Evolutionary conservation across 2,888 invertebrate genomes (phyloP), one percentile per base, ranked within the genome.

Genomic region (Machimus atricapillus): DNA sequence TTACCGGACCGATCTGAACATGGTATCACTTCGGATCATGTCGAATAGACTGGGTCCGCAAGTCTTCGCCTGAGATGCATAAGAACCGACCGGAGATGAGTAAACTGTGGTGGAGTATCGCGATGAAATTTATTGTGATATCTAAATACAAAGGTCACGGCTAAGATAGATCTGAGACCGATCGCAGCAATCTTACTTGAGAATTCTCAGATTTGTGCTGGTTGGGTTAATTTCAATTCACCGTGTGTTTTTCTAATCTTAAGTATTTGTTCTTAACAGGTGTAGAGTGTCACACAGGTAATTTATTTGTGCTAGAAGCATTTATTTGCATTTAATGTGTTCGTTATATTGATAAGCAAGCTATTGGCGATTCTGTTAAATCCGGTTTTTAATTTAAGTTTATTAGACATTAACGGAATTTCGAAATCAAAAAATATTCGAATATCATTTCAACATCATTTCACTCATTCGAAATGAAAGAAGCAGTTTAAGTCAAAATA

Each of bases 51-150:
- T 27, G 66, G 66, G 23, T 27, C 23, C 66, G 66, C 23, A 14
- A 66, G 9, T 19, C 12, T 66, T 23, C 23, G 37, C 43, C 4
- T 2, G n/a, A 37, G 34, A 43, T 43, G 78, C 78, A 78, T 46
- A 78, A 40, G 43, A 78, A 8, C 77, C 23, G 43, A 78, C 5
- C 43, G 43, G 37, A 19, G 40, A 78, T 78, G 78, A 43, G 78
- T 16, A 78, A 19, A 43, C 78, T 34, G 23, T 23, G 43, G 19
- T 37, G 43, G 40, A 46, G 43, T 78, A 78, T 78, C 78, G 43
- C 37, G 78, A 78, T 78, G 78, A 78, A 78, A 78, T 43, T 78
- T 78, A 43, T 43, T 43, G 40, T 78, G 78, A 78, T 78, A 78
- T 78, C 37, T 40, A 78, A 78, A 78, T 43, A 78, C 43, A 78